Base-by-base conservation (phyloP, 2,113 vertebrate genomes). In the Leptobrachium ailaonicum region DNA sequence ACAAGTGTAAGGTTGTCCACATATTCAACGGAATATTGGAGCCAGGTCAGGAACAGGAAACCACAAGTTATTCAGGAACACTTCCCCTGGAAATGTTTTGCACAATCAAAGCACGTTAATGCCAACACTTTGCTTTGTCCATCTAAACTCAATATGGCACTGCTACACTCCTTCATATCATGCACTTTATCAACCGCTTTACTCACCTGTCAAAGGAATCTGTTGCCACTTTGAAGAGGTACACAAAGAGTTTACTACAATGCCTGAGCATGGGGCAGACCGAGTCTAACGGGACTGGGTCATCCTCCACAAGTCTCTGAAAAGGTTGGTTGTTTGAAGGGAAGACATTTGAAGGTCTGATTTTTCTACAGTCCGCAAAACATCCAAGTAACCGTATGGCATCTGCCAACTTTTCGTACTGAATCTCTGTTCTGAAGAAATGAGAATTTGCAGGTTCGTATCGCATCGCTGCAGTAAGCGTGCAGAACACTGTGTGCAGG, bases 181-280 rank as follows among this genome's bases (percentile, higher is more conserved):
- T 32, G 20, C 20, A 32, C 20, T 32, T 32, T 32, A 32, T 32
- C 20, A 32, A 32, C 20, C 20, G 20, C 8, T 50, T 50, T 50
- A 72, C 86, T 45, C 93, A 99, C 98, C 97, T 99, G 94, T 99
- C 97, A 70, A 99, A 99, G 41, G 97, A 98, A 87, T 99, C 98
- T 2, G 98, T 99, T 87, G 96, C 93, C 90, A 99, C 96, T 87
- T 95, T 98, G 94, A 99, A 98, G 85, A 99, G 93, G 90, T 96
- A 99, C 86, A 97, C 95, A 87, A 99, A 98, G 76, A 99, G 95
- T 88, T 96, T 99, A 89, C 96, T 96, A 94, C 98, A 98, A 87
- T 98, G 95, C 66, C 90, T 95, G 72, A 99, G 89, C 0, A 94
- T 95, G 45, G 98, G 96, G 44, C 94, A 95, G 69, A 98, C 94